Percentiles rank a stretch among this genome's conserved stretches.
These are phyloP conservation scores for Ariopsis seemanni DNA, from an alignment of 2,113 vertebrate species.

Conservation along the genomic window DNA sequence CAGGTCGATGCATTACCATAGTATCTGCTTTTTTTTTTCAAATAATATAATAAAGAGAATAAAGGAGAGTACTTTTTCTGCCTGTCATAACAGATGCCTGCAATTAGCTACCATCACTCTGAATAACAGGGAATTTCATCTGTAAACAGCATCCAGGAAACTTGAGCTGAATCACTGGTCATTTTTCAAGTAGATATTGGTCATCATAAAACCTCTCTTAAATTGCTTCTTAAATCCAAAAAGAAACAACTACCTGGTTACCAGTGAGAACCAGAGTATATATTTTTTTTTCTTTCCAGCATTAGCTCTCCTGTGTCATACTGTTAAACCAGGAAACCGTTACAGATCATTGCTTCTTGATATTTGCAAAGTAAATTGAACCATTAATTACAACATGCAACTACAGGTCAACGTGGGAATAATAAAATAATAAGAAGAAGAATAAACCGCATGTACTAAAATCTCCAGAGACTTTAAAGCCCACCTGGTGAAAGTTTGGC, in stretches of 20 bases:
- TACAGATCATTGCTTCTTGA: constrained; percentile 17
- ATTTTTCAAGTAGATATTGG: background rate
- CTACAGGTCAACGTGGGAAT: background rate
- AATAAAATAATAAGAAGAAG: background rate
- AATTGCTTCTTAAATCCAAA: background rate
- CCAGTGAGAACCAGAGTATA: background rate
- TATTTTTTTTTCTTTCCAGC: background rate
- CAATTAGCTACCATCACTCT: background rate
- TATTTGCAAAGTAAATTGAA: constrained; percentile 6
- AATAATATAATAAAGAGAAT: background rate
- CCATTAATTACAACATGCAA: background rate
- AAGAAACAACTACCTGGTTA: background rate
- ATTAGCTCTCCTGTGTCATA: background rate
- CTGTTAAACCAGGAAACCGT: constrained; percentile 3
- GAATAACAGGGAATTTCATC: background rate
- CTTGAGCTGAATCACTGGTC: background rate
- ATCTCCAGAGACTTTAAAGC: background rate
- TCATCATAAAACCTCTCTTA: background rate
- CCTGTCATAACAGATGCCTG: background rate
- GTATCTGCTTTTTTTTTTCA: background rate
- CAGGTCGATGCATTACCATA: too few species aligned
- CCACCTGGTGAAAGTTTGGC: background rate
- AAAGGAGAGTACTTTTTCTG: background rate
- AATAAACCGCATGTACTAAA: background rate
- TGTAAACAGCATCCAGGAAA: background rate